Evolutionary conservation across 2,113 vertebrate species (phyloP), one percentile per base, ranked within the genome.

Genomic region (Semnornis frantzii): DNA sequence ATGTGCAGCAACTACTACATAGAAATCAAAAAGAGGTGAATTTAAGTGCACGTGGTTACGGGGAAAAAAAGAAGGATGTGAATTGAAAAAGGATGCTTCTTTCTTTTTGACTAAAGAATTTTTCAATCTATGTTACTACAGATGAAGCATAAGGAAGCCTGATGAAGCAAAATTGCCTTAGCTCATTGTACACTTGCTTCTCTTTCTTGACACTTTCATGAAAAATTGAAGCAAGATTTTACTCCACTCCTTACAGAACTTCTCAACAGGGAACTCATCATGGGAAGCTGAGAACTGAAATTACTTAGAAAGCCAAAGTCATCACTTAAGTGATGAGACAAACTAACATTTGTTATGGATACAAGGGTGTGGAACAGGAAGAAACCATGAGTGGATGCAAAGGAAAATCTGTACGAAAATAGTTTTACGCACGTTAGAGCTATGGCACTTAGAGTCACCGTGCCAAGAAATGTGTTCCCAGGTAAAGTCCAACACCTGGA

Each of bases 21-120:
- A 50, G 52, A 84, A 87, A 94, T 94, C 84, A 85, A 68, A 93
- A 52, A 93, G 59, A 68, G 24, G 52, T 82, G 69, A 94, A 89
- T 85, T 91, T 90, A 91, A 88, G 23, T 85, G 50, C 7, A 23
- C 37, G 82, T n/a, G 6, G 6, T 89, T 95, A 93, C 39, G 70
- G n/a, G n/a, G n/a, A 28, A 23, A 78, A 75, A 28, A 23, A 78
- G 82, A 85, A 69, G 39, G 33, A 39, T 90, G 85, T 82, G 33
- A 92, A 92, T 62, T 82, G 66, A 77, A 78, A 83, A 88, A 27
- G 50, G 68, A 79, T 85, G 34, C 46, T 93, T 91, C 57, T 85
- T 14, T 21, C 83, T 65, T 88, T 94, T 91, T 81, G 21, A 82
- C 74, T 87, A 70, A 68, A 93, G 13, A 15, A 55, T 34, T 76